Evolutionary conservation across 2,113 vertebrate genomes (phyloP), one percentile per base, ranked within the genome.

Genomic region (Parus major): DNA sequence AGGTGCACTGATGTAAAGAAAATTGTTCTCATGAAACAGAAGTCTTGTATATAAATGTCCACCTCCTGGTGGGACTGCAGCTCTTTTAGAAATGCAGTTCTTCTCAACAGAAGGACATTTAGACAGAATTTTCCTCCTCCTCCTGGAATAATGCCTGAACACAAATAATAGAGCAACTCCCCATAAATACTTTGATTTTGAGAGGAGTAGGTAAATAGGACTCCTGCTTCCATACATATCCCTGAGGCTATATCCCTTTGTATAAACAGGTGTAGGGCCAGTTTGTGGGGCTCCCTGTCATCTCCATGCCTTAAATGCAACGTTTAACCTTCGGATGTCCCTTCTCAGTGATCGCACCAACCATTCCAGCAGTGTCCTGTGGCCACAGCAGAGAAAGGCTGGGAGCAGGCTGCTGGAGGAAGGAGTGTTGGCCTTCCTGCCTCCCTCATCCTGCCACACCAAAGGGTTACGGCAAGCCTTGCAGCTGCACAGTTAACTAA

Each of bases 221-320:
- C 49, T 68, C 16, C 71, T 88, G 55, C 46, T 88, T 93, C 86
- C 64, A 17, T 55, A 12, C 46, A 15, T 42, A 57, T 89, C 71
- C 8, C 55, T 59, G 68, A 81, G 39, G 71, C 35, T 77, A 21
- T 42, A 22, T 46, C 35, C 13, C 31, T 61, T 2, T 47, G 49
- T 35, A 52, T 47, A 33, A 89, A 63, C 14, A 78, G 35, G 25
- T n/a, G 15, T 35, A 47, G 33, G 55, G 55, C 39, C 55, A 47
- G 55, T 90, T 71, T 73, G 29, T 47, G 42, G 76, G 47, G 22
- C 83, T 90, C 60, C 46, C 25, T 59, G 64, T 88, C 68, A 63
- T 92, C 36, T 64, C 64, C 52, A 77, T 88, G 80, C 88, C 86
- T 94, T 86, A 90, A 95, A 44, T 86, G 39, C 76, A 70, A n/a